Evolutionary conservation across 2,888 invertebrate genomes (phyloP).

Genomic region (Acrocyrtus sp.): DNA sequence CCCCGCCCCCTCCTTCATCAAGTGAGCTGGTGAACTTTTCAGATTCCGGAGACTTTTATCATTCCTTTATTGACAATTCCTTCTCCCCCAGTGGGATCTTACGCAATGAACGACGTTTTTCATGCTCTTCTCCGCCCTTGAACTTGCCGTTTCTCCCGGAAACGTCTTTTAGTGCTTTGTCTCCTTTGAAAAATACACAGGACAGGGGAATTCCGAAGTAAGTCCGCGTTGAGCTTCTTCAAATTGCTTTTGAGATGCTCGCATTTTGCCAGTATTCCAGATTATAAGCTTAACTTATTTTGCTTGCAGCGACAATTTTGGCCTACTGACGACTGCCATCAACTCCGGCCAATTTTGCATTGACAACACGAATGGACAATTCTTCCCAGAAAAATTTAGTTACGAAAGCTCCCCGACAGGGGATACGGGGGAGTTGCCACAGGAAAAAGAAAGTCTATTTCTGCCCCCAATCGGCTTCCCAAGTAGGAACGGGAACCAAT

Average conservation of each 20-base stretch:
- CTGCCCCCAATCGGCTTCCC: background rate
- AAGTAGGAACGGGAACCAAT: background rate
- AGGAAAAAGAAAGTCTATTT: background rate
- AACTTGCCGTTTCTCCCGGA: conserved; percentile 47
- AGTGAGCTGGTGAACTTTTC: conserved; percentile 27
- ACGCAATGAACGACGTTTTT: conserved; percentile 50
- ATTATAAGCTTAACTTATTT: background rate
- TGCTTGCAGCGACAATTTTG: conserved; percentile 23
- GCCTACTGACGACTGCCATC: conserved; percentile 30
- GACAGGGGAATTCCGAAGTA: conserved; percentile 21
- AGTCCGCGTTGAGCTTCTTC: background rate
- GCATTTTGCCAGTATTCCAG: background rate
- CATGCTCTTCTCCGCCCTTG: conserved; percentile 46
- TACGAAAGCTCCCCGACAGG: too few species aligned
- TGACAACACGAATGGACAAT: too few species aligned
- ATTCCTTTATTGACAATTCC: conserved; percentile 46
- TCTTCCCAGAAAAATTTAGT: too few species aligned
- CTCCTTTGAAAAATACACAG: conserved; percentile 21
- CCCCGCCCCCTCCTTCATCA: background rate
- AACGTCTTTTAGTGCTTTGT: conserved; percentile 34
- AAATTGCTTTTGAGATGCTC: background rate
- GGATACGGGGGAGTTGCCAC: background rate
- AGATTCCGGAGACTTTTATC: conserved; percentile 41
- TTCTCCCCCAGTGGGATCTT: conserved; percentile 36
- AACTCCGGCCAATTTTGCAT: too few species aligned